These are phyloP conservation scores for Epinotia brunnichana DNA, from an alignment of 2,888 invertebrate species.

Conservation along the genomic window DNA sequence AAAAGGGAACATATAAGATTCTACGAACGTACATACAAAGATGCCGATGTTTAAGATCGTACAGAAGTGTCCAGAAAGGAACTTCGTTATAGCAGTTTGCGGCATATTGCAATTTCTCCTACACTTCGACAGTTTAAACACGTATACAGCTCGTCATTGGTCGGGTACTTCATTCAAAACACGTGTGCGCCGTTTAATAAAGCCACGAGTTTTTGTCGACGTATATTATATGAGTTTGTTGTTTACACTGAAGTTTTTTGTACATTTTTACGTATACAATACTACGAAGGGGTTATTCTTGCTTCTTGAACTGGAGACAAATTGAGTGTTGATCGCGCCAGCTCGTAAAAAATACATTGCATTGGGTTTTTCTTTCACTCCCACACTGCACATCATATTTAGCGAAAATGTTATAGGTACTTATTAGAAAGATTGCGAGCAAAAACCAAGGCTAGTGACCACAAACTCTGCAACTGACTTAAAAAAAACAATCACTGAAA, in stretches of 20 bases:
- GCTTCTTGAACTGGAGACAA: not conserved
- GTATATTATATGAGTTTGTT: conserved; percentile 14
- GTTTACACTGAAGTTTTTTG: conserved; percentile 10
- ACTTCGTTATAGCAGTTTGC: conserved; percentile 46
- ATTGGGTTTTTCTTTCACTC: not conserved
- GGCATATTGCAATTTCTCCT: conserved; percentile 36
- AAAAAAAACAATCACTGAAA: not conserved
- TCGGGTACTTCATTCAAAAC: conserved; percentile 32
- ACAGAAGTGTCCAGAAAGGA: conserved; percentile 52
- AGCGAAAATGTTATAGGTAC: not conserved
- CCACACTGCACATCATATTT: not conserved
- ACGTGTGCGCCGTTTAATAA: conserved; percentile 39
- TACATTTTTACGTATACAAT: conserved; percentile 8
- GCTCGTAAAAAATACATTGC: not conserved
- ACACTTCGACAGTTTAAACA: conserved; percentile 38
- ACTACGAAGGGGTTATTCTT: conserved; percentile 2
- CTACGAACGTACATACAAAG: conserved; percentile 59
- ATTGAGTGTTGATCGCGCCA: not conserved
- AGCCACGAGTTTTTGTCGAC: conserved; percentile 38
- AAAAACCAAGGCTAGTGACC: not conserved
- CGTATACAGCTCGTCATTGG: conserved; percentile 32
- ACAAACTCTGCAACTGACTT: not conserved
- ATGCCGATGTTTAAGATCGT: conserved; percentile 56
- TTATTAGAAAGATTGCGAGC: too few relatives aligned
- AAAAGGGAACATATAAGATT: conserved; percentile 62